Evolutionary conservation across 2,888 invertebrate genomes (phyloP).

Genomic region (Idaea biselata): DNA sequence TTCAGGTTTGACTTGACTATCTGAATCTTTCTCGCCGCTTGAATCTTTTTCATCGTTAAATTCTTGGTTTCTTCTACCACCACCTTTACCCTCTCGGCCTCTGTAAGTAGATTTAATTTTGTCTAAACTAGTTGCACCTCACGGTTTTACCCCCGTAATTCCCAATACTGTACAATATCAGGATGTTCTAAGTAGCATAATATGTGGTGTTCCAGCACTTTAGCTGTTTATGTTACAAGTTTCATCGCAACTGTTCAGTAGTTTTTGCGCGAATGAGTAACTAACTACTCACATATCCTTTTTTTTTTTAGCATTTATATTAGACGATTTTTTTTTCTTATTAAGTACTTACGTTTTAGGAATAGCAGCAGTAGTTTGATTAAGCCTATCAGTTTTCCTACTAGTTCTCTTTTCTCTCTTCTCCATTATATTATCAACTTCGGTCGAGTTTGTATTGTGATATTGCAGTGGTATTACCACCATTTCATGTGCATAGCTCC

Average conservation of each 20-base stretch:
- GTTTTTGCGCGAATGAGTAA: no score
- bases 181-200: no score
- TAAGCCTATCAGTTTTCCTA: slow-evolving; percentile 73
- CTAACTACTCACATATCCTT: neutral
- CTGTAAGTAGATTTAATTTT: slow-evolving; percentile 35
- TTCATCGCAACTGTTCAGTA: no score
- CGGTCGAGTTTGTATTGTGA: slow-evolving; percentile 67
- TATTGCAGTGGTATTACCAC: slow-evolving; percentile 62
- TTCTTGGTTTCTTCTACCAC: slow-evolving; percentile 52
- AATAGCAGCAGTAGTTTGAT: slow-evolving; percentile 73
- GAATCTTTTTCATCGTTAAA: slow-evolving; percentile 22
- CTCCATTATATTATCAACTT: slow-evolving; percentile 59
- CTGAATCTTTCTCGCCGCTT: slow-evolving; percentile 40
- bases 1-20: slow-evolving; percentile 20
- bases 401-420: slow-evolving; percentile 75
- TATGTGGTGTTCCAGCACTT: no score
- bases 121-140: no score
- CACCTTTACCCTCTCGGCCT: slow-evolving; percentile 70
- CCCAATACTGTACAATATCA: no score
- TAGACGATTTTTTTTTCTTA: no score
- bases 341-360: slow-evolving; percentile 77
- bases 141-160: no score
- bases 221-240: no score
- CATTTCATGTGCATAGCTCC: slow-evolving; percentile 41
- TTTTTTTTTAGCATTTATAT: neutral